Evolutionary conservation across 2,888 invertebrate species (phyloP).

Genomic region (Nebria brevicollis): DNA sequence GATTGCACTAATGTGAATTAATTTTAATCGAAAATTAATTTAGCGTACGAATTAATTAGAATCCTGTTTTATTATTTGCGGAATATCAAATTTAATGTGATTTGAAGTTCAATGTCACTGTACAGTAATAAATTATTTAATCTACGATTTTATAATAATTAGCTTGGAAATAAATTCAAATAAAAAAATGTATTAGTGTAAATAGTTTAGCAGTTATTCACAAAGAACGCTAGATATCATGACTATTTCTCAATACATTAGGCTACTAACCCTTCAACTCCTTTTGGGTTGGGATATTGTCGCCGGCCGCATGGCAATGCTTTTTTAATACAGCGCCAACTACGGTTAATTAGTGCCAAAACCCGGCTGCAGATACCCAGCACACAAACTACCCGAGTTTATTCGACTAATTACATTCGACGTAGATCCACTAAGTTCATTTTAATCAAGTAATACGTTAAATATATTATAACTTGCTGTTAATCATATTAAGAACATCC

Average conservation of each 20-base stretch:
- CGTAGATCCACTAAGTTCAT: conserved; percentile 39
- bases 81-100: no score
- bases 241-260: neutral
- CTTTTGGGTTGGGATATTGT: conserved; percentile 11
- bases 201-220: no score
- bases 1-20: no score
- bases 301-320: conserved; percentile 27
- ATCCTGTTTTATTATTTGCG: no score
- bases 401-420: conserved; percentile 45
- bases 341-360: conserved; percentile 35
- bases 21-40: no score
- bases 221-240: neutral
- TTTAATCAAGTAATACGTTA: conserved; percentile 47
- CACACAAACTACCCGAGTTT: conserved; percentile 7
- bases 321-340: conserved; percentile 34
- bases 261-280: neutral
- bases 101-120: no score
- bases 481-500: neutral
- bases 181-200: no score
- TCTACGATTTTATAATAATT: no score
- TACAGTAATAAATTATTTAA: no score
- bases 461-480: conserved; percentile 11
- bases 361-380: conserved; percentile 5
- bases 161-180: no score
- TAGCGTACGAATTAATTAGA: no score